These are phyloP conservation scores for Lutjanus argentimaculatus DNA, from an alignment of 2,797 vertebrate species.

Conservation along the genomic window DNA sequence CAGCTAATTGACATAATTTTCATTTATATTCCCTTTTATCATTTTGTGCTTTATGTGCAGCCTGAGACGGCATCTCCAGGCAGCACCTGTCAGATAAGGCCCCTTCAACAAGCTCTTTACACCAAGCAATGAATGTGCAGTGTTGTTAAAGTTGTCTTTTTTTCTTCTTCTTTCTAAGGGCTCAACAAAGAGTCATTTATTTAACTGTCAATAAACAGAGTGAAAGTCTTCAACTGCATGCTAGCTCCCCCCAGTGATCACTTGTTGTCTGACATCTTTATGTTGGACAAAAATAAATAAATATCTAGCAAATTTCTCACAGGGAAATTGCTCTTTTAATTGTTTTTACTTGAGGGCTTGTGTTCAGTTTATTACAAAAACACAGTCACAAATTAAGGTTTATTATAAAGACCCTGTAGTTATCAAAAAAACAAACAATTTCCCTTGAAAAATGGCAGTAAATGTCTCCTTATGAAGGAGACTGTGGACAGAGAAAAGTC, in stretches of 20 bases:
- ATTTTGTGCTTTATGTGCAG: slow-evolving; percentile 22
- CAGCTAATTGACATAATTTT: slow-evolving; percentile 44
- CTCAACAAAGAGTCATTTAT: slow-evolving; percentile 42
- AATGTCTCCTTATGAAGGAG: not conserved
- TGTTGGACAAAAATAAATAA: slow-evolving; percentile 19
- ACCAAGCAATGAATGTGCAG: slow-evolving; percentile 15
- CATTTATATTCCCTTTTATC: slow-evolving; percentile 30
- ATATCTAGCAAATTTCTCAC: slow-evolving; percentile 7
- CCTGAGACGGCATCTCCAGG: slow-evolving; percentile 20
- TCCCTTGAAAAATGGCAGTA: slow-evolving; percentile 2
- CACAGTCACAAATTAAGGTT: slow-evolving; percentile 11
- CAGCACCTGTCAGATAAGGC: slow-evolving; percentile 39
- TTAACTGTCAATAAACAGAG: slow-evolving; percentile 41
- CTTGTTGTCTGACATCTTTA: slow-evolving; percentile 56
- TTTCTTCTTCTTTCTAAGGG: slow-evolving; percentile 2
- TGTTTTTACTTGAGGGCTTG: not conserved
- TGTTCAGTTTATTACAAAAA: slow-evolving; percentile 17
- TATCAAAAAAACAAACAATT: not conserved
- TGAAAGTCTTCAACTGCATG: slow-evolving; percentile 62
- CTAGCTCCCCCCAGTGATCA: slow-evolving; percentile 83
- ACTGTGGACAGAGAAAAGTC: slow-evolving; percentile 1
- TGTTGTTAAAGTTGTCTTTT: slow-evolving; percentile 18
- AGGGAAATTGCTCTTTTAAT: not conserved
- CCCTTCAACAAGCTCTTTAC: slow-evolving; percentile 27
- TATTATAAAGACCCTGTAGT: not conserved